Conservation (phyloP, 2,113 vertebrate species). For the Colius striatus region DNA sequence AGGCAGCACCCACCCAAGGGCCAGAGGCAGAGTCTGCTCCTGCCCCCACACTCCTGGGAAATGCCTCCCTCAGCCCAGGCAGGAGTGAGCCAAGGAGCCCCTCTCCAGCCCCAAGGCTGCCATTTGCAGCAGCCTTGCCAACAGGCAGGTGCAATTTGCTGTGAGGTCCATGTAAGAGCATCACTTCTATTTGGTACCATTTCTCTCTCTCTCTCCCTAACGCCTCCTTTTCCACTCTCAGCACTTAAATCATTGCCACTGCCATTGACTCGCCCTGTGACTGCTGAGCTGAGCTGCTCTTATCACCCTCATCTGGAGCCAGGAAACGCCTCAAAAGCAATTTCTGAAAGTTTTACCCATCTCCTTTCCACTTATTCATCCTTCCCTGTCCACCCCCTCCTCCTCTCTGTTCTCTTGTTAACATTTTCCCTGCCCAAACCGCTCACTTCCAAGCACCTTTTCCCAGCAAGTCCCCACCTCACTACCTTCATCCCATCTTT, state of each 20-base stretch:
- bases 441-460: neutral
- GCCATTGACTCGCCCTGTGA: neutral
- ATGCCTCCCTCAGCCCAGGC: neutral
- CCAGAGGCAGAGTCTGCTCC: neutral
- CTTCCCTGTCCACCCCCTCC: neutral
- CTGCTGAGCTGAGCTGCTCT: neutral
- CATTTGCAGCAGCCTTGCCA: neutral
- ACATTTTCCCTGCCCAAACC: neutral
- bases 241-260: neutral
- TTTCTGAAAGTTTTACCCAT: neutral
- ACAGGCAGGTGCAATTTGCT: neutral
- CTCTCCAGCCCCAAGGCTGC: neutral
- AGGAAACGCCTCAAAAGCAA: constrained; percentile 1
- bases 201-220: neutral
- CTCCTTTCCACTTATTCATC: neutral
- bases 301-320: neutral
- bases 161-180: neutral
- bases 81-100: neutral
- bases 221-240: neutral
- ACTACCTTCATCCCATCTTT: neutral
- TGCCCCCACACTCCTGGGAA: neutral
- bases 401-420: neutral
- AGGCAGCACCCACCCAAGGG: fast-evolving
- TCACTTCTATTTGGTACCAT: neutral
- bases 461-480: neutral